Conservation (phyloP, 2,888 invertebrate species). For the Heliothis peltigera region DNA sequence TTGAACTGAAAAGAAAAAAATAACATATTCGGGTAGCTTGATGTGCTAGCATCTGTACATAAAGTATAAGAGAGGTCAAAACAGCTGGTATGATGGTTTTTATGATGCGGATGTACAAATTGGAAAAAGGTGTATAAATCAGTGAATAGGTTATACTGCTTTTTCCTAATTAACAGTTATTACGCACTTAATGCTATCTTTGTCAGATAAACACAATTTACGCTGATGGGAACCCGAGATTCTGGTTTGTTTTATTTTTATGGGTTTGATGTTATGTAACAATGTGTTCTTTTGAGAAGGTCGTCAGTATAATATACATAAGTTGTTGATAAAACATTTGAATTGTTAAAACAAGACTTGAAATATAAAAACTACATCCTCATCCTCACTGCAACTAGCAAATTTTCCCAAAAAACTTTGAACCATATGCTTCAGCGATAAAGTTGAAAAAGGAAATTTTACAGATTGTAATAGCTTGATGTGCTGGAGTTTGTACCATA, state of each 20-base stretch:
- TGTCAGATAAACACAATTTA: conserved; percentile 47
- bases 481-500: too few species aligned
- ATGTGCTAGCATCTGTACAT: too few species aligned
- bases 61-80: conserved; percentile 45
- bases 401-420: too few species aligned
- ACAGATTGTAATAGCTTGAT: too few species aligned
- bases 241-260: conserved; percentile 35
- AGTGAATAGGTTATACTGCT: conserved; percentile 39
- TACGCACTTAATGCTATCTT: conserved; percentile 36
- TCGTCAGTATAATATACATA: conserved; percentile 1
- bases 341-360: too few species aligned
- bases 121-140: conserved; percentile 34
- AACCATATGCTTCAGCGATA: too few species aligned
- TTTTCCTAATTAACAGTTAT: conserved; percentile 53
- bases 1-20: too few species aligned
- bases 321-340: neutral
- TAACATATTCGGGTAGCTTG: too few species aligned
- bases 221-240: conserved; percentile 17
- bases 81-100: conserved; percentile 44
- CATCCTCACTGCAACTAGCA: too few species aligned
- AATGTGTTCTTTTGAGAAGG: conserved; percentile 15
- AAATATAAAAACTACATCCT: too few species aligned
- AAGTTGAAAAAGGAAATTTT: too few species aligned
- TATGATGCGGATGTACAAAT: conserved; percentile 55
- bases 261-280: conserved; percentile 29